These are phyloP conservation scores for Drosophila kanapiae DNA, from an alignment of 1,140 invertebrate genomes.

Conservation along the genomic window DNA sequence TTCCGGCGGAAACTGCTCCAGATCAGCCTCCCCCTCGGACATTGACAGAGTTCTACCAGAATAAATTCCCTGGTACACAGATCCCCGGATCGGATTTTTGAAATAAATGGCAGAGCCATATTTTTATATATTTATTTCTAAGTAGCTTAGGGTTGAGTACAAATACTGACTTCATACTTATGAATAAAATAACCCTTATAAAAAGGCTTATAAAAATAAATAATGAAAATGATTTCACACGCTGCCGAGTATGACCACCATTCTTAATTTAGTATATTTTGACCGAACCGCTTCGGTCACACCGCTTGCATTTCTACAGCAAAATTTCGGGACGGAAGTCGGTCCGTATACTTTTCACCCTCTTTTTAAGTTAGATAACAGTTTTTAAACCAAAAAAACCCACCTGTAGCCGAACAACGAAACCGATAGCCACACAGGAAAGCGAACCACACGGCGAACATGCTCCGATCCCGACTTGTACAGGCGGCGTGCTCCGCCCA, in stretches of 20 bases:
- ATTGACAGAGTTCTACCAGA: conserved; percentile 85
- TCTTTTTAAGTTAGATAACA: conserved; percentile 40
- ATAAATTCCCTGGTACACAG: conserved; percentile 87
- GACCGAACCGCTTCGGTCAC: not conserved
- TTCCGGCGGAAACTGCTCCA: conserved; percentile 89
- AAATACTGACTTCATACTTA: not conserved
- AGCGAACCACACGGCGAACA: conserved; percentile 39
- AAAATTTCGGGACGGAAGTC: conserved; percentile 63
- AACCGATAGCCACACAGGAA: conserved; percentile 15
- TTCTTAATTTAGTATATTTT: conserved; percentile 1
- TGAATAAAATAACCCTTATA: not conserved
- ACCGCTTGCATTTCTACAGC: conserved; percentile 16
- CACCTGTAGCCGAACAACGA: conserved; percentile 35
- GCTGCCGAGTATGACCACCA: not conserved
- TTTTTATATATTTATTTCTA: not conserved
- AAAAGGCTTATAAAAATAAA: not conserved
- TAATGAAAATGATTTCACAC: not conserved
- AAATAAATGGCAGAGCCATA: not conserved
- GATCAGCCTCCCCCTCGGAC: conserved; percentile 88
- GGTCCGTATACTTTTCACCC: conserved; percentile 45
- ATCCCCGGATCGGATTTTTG: too few species aligned
- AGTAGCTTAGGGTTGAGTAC: too few species aligned
- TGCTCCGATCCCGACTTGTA: conserved; percentile 65
- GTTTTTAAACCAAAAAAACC: conserved; percentile 1
- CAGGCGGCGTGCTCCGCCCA: conserved; percentile 72